Evolutionary conservation across 2,113 vertebrate genomes (phyloP).

Genomic region (Ibidorhyncha struthersii): DNA sequence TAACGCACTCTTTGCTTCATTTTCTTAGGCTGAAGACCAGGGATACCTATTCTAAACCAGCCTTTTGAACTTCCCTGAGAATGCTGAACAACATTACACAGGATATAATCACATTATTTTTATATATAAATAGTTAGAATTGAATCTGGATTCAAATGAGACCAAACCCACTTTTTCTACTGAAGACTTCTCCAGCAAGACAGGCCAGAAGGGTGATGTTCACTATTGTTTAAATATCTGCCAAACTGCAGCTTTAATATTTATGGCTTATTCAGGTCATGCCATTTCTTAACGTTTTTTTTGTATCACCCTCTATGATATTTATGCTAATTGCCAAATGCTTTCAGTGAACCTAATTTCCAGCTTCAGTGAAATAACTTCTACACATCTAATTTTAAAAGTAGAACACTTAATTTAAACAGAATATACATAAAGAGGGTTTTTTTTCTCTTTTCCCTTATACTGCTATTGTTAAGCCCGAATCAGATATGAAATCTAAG

Average conservation of each 20-base stretch:
- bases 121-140: background rate
- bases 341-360: slow-evolving; percentile 59
- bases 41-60: background rate
- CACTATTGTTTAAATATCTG: slow-evolving; percentile 45
- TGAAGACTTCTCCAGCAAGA: background rate
- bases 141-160: background rate
- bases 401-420: slow-evolving; percentile 54
- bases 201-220: slow-evolving; percentile 47
- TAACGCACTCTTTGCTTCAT: background rate
- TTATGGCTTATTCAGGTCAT: slow-evolving; percentile 40
- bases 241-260: slow-evolving; percentile 38
- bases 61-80: background rate
- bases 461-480: slow-evolving; percentile 9
- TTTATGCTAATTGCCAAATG: slow-evolving; percentile 59
- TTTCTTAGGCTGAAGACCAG: background rate
- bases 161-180: background rate
- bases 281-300: background rate
- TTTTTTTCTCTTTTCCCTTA: slow-evolving; percentile 4
- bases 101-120: background rate
- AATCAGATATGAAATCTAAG: slow-evolving; percentile 54
- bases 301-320: slow-evolving; percentile 35
- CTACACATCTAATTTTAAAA: slow-evolving; percentile 54
- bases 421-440: slow-evolving; percentile 40
- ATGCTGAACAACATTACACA: background rate
- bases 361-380: slow-evolving; percentile 52